phyloP scores from a whole-genome alignment of 2,113 vertebrate genomes.

The Microtus pennsylvanicus region DNA sequence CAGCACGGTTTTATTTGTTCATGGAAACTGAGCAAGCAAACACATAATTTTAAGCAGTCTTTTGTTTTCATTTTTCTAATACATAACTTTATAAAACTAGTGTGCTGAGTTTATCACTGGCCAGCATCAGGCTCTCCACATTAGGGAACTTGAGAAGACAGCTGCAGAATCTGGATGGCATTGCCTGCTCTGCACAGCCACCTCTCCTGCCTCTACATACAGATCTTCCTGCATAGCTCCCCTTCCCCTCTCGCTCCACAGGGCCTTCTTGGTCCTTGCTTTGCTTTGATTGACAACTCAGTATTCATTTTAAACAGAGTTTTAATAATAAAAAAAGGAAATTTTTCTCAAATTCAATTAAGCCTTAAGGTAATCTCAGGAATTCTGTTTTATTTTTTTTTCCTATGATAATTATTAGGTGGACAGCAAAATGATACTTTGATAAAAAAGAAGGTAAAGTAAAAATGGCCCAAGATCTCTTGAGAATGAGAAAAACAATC shows the following conservation, averaged over 20 bases:
- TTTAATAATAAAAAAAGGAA: not conserved
- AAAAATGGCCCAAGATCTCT: not conserved
- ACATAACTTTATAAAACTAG: not conserved
- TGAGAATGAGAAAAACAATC: not conserved
- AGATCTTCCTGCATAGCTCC: not conserved
- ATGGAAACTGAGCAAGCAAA: not conserved
- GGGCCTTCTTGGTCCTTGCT: too few relatives aligned
- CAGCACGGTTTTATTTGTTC: not conserved
- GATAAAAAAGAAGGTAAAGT: not conserved
- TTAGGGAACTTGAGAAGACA: not conserved
- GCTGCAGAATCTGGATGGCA: too few relatives aligned
- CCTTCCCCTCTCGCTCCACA: not conserved
- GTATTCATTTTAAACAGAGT: not conserved
- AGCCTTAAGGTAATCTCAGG: not conserved
- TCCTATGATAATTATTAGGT: not conserved
- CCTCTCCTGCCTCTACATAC: too few relatives aligned
- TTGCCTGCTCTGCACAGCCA: not conserved
- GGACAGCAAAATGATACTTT: not conserved
- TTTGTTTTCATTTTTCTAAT: not conserved
- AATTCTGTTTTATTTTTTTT: not conserved
- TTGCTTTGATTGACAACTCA: not conserved
- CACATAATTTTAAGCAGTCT: not conserved
- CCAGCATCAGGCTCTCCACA: accelerated
- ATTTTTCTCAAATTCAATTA: not conserved
- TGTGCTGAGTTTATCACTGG: not conserved